Base-by-base conservation (phyloP, 2,888 invertebrate genomes). In the Osedax frankpressi region DNA sequence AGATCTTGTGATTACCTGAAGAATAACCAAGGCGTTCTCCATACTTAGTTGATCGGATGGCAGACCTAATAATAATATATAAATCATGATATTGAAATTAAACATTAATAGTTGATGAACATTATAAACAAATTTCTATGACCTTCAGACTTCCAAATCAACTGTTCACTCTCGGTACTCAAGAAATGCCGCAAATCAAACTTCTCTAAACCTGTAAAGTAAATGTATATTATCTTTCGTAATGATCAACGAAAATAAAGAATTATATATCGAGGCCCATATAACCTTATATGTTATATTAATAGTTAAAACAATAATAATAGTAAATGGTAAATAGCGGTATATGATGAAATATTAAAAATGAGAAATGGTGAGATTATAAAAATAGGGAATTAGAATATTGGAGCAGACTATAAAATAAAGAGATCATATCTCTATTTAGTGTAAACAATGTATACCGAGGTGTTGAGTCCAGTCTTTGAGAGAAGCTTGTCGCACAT, bases 101-200 rank as follows among this genome's bases (percentile, higher is more conserved):
- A 19, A 6, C 19, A 44, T 19, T 6, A 44, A 11, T 44, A 44
- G 44, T 19, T 44, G 11, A 44, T 44, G 44, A 44, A 11, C 44
- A 19, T 44, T 44, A 19, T 44, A 44, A 6, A 19, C 44, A 11
- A 11, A 44, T 6, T 11, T 6, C 44, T 6, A 6, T 44, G 6
- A 44, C 44, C 93, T 81, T 92, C 91, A 0, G 90, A 88, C 81
- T 91, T 90, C 93, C 94, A 94, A 77, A 89, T 89, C 70, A 94
- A 84, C 80, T 91, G 89, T 79, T 92, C 91, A 75, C 90, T 87
- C 84, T 92, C 91, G 0, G 88, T 87, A 68, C 88, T 87, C 73
- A 90, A 83, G 79, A 89, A 89, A 59, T 59, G 84, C 71, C 87
- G 84, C 68, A 89, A 69, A 27, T 78, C 78, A 70, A 78, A 78